These are phyloP conservation scores for Drosophila mulleri DNA, from an alignment of 2,888 invertebrate species.

Conservation along the genomic window DNA sequence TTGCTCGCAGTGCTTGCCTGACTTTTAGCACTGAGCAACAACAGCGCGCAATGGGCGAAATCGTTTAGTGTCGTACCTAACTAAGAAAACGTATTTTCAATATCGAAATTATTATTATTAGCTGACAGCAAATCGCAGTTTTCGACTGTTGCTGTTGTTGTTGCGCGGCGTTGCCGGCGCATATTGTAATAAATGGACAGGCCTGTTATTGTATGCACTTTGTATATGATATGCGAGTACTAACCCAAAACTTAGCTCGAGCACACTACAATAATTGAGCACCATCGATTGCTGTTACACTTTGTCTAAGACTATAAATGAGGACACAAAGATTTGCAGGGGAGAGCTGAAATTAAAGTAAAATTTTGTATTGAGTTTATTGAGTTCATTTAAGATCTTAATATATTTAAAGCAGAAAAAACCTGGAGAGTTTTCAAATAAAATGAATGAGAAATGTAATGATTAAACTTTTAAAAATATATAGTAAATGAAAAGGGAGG, in stretches of 20 bases:
- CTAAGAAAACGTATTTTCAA: slow-evolving; percentile 84
- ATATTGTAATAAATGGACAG: slow-evolving; percentile 80
- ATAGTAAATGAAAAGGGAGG: no score
- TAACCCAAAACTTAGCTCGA: slow-evolving; percentile 46
- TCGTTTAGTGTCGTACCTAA: slow-evolving; percentile 83
- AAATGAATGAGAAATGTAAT: no score
- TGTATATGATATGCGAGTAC: slow-evolving; percentile 71
- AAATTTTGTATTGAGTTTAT: no score
- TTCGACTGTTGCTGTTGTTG: slow-evolving; percentile 60
- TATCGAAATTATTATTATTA: slow-evolving; percentile 84
- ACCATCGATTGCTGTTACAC: neutral
- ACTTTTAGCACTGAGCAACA: slow-evolving; percentile 73
- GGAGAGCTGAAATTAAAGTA: neutral
- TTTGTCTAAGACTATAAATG: neutral
- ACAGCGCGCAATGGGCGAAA: slow-evolving; percentile 70
- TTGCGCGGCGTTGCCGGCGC: slow-evolving; percentile 67
- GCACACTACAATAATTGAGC: slow-evolving; percentile 40
- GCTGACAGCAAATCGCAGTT: slow-evolving; percentile 82
- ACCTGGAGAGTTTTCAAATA: no score
- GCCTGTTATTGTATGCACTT: slow-evolving; percentile 71
- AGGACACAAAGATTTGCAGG: neutral
- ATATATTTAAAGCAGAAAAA: no score
- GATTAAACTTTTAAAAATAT: no score
- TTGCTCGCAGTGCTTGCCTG: slow-evolving; percentile 64
- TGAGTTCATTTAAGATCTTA: no score